Conservation (phyloP, 2,888 invertebrate species). For the Morpho achilles region DNA sequence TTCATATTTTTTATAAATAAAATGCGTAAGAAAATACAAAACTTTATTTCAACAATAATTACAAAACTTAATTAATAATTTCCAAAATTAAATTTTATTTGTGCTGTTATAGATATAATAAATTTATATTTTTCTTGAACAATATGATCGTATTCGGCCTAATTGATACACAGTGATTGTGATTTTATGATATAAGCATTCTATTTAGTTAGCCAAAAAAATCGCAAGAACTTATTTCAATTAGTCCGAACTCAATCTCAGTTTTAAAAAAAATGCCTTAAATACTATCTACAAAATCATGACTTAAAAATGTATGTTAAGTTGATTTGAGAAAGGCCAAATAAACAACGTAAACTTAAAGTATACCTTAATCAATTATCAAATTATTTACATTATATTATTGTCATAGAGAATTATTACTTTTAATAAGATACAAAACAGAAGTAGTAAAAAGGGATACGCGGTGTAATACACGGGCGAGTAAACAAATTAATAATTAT, state of each 20-base stretch:
- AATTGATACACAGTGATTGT: no score
- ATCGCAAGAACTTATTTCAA: no score
- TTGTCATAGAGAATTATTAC: neutral
- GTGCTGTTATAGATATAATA: slow-evolving; percentile 23
- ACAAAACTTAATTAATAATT: slow-evolving; percentile 42
- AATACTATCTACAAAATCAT: slow-evolving; percentile 8
- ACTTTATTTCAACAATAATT: slow-evolving; percentile 70
- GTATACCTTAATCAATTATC: no score
- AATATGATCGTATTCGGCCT: neutral
- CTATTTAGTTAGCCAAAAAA: no score
- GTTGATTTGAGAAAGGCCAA: neutral
- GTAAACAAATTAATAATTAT: no score
- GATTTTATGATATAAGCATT: no score
- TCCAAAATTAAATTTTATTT: slow-evolving; percentile 22
- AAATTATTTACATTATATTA: slow-evolving; percentile 1
- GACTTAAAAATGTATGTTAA: no score
- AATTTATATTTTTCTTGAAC: slow-evolving; percentile 14
- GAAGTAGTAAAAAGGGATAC: no score
- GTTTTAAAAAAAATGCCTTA: neutral
- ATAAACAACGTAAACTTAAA: no score
- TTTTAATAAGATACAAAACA: no score
- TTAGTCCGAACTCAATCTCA: neutral
- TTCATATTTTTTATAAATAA: neutral
- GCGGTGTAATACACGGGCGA: no score
- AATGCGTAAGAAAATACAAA: slow-evolving; percentile 33